These are phyloP conservation scores for Hydroisotoma schaefferi DNA, from an alignment of 2,888 invertebrate genomes.

Conservation along the genomic window DNA sequence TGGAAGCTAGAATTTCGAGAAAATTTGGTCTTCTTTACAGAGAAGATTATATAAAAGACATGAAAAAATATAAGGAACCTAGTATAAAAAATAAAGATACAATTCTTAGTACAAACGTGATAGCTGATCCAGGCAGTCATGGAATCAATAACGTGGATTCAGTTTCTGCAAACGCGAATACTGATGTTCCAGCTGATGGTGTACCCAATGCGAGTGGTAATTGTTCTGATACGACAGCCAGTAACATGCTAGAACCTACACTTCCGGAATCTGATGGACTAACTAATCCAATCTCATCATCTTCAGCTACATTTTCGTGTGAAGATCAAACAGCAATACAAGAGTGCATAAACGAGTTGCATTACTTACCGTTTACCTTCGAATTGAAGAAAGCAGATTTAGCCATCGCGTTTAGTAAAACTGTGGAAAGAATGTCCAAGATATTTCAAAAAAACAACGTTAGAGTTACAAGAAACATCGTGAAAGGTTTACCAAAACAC, in stretches of 20 bases:
- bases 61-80: constrained; percentile 3
- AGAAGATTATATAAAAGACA: constrained; percentile 16
- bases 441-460: constrained; percentile 38
- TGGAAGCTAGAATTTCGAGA: constrained; percentile 19
- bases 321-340: constrained; percentile 34
- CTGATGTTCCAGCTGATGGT: background rate
- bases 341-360: constrained; percentile 37
- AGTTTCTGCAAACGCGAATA: background rate
- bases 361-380: constrained; percentile 41
- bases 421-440: constrained; percentile 25
- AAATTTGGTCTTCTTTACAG: constrained; percentile 11
- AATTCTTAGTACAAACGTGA: too few species aligned
- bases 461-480: constrained; percentile 25
- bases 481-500: constrained; percentile 24
- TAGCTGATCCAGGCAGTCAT: too few species aligned
- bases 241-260: background rate
- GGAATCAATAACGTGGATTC: too few species aligned
- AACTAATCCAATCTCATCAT: background rate
- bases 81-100: too few species aligned
- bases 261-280: background rate
- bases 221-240: background rate
- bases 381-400: constrained; percentile 34
- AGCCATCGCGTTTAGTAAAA: constrained; percentile 24
- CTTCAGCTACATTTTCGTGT: constrained; percentile 15
- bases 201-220: background rate